Evolutionary conservation across 2,113 vertebrate species (phyloP), one percentile per base, ranked within the genome.

Genomic region (Phrynosoma platyrhinos): DNA sequence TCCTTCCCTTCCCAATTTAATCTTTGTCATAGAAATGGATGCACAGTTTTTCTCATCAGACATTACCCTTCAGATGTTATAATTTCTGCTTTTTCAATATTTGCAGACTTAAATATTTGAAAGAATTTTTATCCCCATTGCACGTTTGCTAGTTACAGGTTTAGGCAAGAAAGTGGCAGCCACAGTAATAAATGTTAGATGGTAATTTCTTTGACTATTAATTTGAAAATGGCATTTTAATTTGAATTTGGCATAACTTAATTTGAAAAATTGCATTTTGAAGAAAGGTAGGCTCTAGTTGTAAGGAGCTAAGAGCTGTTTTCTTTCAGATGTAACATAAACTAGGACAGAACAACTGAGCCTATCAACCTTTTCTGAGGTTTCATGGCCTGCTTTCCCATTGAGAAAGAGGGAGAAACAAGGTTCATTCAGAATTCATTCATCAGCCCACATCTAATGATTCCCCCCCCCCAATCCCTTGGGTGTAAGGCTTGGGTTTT

Each of bases 1-100:
- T 90, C 92, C 88, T 88, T 72, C 72, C 74, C 90, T 92, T 93
- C 79, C 94, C 87, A 90, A 95, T 92, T 89, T 82, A 93, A 64
- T 32, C 78, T 91, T 94, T 95, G 87, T 91, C 75, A 91, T 92
- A 74, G 94, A 94, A 95, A 94, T 86, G 83, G 85, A 83, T 95
- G 71, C 86, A 85, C 94, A 96, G 95, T 91, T 82, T 95, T 72
- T 91, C 95, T 90, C 68, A 86, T 83, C 91, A 87, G 82, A 90
- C 81, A 92, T 94, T 92, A 90, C 53, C n/a, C 81, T 85, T 90
- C 82, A 93, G 92, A 90, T 91, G 89, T 94, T 92, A 95, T 83
- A 78, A 86, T 88, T 91, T 94, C 82, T 89, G 90, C 90, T 94
- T 93, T 95, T 93, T 91, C 32, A 75, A 25, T 90, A 95, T 94